phyloP scores from a whole-genome alignment of 2,113 vertebrate species.

The Saguinus imperator region DNA sequence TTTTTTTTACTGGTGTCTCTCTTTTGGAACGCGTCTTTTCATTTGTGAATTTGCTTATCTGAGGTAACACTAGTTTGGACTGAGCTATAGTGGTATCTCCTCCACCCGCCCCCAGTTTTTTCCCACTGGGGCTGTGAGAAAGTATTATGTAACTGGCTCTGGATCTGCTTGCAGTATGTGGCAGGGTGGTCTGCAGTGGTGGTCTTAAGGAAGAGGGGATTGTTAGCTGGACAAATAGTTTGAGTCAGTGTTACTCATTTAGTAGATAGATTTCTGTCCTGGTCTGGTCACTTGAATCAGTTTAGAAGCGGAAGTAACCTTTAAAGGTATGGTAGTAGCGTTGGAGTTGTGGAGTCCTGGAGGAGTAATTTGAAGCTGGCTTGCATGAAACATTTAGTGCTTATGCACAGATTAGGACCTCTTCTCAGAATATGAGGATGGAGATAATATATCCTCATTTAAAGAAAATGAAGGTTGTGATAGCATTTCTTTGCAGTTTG shows the following conservation, averaged over 20 bases:
- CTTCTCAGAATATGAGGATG: neutral
- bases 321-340: neutral
- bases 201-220: neutral
- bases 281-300: neutral
- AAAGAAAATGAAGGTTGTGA: conserved; percentile 38
- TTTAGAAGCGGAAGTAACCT: neutral
- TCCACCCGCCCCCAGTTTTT: neutral
- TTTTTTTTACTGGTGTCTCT: neutral
- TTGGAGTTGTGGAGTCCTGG: neutral
- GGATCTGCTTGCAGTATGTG: conserved; percentile 3
- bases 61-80: conserved; percentile 30
- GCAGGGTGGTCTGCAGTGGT: neutral
- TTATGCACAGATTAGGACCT: conserved; percentile 31
- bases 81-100: neutral
- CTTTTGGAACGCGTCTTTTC: conserved; percentile 39
- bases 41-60: conserved; percentile 38
- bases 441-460: neutral
- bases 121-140: neutral
- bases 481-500: conserved; percentile 9
- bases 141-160: conserved; percentile 49
- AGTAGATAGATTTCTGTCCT: conserved; percentile 13
- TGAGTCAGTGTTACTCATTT: neutral
- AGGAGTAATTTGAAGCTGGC: conserved; percentile 49
- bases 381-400: conserved; percentile 26
- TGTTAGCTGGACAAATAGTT: neutral